Evolutionary conservation across 1,140 invertebrate genomes (phyloP), one percentile per base, ranked within the genome.

Genomic region (Bombus vancouverensis): DNA sequence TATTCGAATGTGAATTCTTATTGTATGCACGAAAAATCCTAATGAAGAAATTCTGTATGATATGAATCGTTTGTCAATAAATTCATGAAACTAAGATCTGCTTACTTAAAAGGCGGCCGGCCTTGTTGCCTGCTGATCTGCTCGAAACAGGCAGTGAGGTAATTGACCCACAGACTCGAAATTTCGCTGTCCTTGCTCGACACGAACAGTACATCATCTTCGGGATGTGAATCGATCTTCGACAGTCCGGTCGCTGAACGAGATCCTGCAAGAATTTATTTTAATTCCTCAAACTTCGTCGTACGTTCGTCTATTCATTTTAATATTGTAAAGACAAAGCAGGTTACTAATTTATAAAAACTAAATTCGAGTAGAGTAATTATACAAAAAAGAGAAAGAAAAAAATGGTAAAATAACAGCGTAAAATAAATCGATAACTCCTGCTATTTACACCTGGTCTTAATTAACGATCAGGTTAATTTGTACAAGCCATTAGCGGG

Each of bases 121-220:
- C 97, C 96, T 92, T 97, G 96, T 89, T 98, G 97, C 78, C 97
- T 96, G 94, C 97, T 97, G 88, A 98, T 97, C 94, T 98, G 97
- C 91, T 98, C 97, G 92, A 98, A 98, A 93, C 97, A 97, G 39
- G 96, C 96, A 39, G 96, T 96, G 83, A 98, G 96, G 94, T 98
- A 98, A 90, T 97, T 97, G n/a, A 97, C 97, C 97, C 98, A 97
- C 18, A 97, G 92, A 13, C 96, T 95, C 68, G 97, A 97, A 70
- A 97, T 96, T 47, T 97, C 97, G 84, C 97, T 98, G 57, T 96
- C 96, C 74, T 96, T 97, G 87, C 97, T 97, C 87, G 97, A 98
- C 42, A 98, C 94, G 92, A 98, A 97, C 47, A 97, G 95, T 57
- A 98, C 97, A 91, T 98, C 97, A 94, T 98, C 97, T 28, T 94